Evolutionary conservation across 2,113 vertebrate species (phyloP).

Genomic region (Cyphomyrus plagiostoma): DNA sequence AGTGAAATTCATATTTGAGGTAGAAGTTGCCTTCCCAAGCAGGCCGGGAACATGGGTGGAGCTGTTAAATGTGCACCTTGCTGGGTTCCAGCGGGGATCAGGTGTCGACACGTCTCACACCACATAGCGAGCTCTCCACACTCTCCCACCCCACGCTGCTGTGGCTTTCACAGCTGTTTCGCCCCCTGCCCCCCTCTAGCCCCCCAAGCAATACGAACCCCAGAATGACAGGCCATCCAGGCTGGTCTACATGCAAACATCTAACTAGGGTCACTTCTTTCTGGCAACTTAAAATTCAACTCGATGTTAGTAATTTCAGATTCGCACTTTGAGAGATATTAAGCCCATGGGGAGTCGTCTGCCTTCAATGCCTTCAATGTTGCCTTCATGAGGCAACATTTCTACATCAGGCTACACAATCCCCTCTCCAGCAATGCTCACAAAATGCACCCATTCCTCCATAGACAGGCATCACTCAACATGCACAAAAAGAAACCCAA

Average conservation of each 20-base stretch:
- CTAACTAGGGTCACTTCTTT: neutral
- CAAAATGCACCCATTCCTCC: neutral
- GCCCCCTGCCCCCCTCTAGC: conserved; percentile 37
- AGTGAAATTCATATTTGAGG: neutral
- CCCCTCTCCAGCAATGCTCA: neutral
- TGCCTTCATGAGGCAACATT: neutral
- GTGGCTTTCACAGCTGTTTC: conserved; percentile 52
- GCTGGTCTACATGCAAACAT: neutral
- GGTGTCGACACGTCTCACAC: conserved; percentile 37
- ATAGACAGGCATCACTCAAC: neutral
- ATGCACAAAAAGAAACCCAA: neutral
- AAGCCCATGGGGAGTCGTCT: neutral
- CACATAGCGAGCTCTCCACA: neutral
- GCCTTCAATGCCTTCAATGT: neutral
- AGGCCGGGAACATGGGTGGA: neutral
- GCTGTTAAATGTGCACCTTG: conserved; percentile 2
- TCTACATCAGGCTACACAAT: neutral
- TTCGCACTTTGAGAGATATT: neutral
- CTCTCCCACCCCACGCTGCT: neutral
- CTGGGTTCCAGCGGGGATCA: neutral
- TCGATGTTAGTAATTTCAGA: neutral
- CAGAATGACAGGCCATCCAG: neutral
- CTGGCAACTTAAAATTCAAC: neutral
- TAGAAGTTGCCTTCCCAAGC: neutral
- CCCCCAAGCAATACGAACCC: conserved; percentile 36